phyloP scores from a whole-genome alignment of 1,140 invertebrate genomes.

The Ceratosolen fusciceps region DNA sequence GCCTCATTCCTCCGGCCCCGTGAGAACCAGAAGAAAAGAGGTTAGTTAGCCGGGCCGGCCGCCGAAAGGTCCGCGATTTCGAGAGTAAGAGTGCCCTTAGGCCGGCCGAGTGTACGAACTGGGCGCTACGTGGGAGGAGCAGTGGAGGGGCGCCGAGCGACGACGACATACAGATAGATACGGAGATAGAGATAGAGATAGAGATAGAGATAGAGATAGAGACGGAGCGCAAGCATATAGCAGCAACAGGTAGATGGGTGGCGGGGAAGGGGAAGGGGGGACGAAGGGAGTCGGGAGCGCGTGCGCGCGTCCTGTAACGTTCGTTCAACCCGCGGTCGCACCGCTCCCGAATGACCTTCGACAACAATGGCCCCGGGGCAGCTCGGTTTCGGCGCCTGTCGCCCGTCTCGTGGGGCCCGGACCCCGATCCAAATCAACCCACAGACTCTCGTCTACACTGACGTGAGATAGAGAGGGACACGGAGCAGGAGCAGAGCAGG shows the following conservation, averaged over 20 bases:
- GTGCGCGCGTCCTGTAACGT: slow-evolving; percentile 54
- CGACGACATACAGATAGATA: too few species aligned
- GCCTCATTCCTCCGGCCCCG: too few species aligned
- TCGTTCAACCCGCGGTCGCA: slow-evolving; percentile 61
- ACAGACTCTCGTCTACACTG: too few species aligned
- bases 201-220: neutral
- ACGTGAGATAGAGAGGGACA: neutral
- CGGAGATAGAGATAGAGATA: neutral
- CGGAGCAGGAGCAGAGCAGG: neutral
- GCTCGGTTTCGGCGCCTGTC: neutral
- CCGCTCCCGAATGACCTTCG: slow-evolving; percentile 39
- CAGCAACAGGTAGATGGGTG: slow-evolving; percentile 37
- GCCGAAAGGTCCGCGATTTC: neutral
- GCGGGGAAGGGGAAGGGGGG: neutral
- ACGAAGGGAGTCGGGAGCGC: slow-evolving; percentile 25
- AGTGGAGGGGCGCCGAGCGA: neutral
- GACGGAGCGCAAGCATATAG: neutral
- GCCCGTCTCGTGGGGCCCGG: neutral
- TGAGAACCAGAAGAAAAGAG: neutral
- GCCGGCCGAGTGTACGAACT: neutral
- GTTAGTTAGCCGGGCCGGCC: neutral
- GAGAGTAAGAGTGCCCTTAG: slow-evolving; percentile 26
- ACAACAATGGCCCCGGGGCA: slow-evolving; percentile 29
- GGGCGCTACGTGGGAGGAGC: neutral
- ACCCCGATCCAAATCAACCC: neutral